These are phyloP conservation scores for Eupeodes latifasciatus DNA, from an alignment of 2,888 invertebrate genomes.

Conservation along the genomic window DNA sequence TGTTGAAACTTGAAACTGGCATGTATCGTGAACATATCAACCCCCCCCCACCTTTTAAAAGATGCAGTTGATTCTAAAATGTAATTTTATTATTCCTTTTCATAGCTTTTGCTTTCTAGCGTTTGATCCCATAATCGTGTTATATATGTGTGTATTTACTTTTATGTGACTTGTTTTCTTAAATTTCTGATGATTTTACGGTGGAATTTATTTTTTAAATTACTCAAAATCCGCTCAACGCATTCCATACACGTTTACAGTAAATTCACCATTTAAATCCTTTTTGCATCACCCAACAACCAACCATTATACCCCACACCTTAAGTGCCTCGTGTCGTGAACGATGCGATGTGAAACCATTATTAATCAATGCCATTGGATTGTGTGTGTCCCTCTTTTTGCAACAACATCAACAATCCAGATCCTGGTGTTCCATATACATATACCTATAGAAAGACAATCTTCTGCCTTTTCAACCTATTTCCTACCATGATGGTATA, in stretches of 20 bases:
- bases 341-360: slow-evolving; percentile 49
- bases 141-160: too few relatives aligned
- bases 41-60: too few relatives aligned
- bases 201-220: slow-evolving; percentile 5
- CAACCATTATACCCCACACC: slow-evolving; percentile 14
- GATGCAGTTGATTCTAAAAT: too few relatives aligned
- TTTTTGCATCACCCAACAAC: slow-evolving; percentile 46
- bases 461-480: not conserved
- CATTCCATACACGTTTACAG: slow-evolving; percentile 48
- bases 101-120: too few relatives aligned
- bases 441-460: not conserved
- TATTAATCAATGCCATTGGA: slow-evolving; percentile 57
- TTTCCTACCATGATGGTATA: too few relatives aligned
- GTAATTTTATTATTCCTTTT: too few relatives aligned
- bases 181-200: slow-evolving; percentile 11
- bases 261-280: slow-evolving; percentile 49
- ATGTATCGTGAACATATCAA: too few relatives aligned
- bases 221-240: slow-evolving; percentile 16
- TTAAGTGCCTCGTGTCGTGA: slow-evolving; percentile 35
- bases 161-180: slow-evolving; percentile 16
- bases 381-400: slow-evolving; percentile 45
- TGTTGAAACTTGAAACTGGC: too few relatives aligned
- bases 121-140: too few relatives aligned
- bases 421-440: not conserved
- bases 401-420: not conserved